These are phyloP conservation scores for Myopa testacea DNA, from an alignment of 2,888 invertebrate genomes.

Conservation along the genomic window DNA sequence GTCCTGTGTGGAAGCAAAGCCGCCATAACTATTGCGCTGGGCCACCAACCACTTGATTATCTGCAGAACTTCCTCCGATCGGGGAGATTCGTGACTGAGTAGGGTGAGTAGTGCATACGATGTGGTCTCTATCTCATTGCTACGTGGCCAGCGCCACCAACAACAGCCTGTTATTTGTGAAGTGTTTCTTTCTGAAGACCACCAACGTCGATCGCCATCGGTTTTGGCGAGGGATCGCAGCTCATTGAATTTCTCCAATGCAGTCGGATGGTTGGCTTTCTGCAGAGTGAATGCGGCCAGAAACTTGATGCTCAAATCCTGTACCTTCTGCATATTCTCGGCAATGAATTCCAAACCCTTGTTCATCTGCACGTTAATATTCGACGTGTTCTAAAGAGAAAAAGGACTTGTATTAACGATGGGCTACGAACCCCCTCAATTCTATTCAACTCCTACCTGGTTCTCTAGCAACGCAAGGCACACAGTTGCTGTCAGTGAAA, in stretches of 20 bases:
- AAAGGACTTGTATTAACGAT: too few species aligned
- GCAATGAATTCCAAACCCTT: conserved; percentile 83
- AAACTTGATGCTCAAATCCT: conserved; percentile 80
- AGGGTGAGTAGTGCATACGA: conserved; percentile 60
- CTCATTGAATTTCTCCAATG: conserved; percentile 65
- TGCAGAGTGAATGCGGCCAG: conserved; percentile 83
- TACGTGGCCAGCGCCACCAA: conserved; percentile 68
- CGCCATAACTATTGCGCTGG: conserved; percentile 78
- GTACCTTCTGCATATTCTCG: conserved; percentile 74
- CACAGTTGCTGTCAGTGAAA: conserved; percentile 83
- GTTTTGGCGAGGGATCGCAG: conserved; percentile 72
- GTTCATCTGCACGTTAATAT: conserved; percentile 76
- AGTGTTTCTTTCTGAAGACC: conserved; percentile 73
- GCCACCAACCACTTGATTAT: conserved; percentile 80
- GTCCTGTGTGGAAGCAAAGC: conserved; percentile 82
- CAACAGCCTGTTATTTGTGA: conserved; percentile 19
- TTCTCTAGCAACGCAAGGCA: conserved; percentile 80
- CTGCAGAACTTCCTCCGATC: conserved; percentile 60
- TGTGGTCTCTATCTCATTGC: conserved; percentile 61
- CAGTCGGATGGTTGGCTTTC: conserved; percentile 78
- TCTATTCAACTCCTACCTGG: conserved; percentile 65
- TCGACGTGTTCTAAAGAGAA: conserved; percentile 35
- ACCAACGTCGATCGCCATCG: conserved; percentile 79
- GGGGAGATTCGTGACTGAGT: conserved; percentile 57
- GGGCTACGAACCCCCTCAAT: neutral